Conservation (phyloP, 2,797 vertebrate genomes). For the Takifugu rubripes region DNA sequence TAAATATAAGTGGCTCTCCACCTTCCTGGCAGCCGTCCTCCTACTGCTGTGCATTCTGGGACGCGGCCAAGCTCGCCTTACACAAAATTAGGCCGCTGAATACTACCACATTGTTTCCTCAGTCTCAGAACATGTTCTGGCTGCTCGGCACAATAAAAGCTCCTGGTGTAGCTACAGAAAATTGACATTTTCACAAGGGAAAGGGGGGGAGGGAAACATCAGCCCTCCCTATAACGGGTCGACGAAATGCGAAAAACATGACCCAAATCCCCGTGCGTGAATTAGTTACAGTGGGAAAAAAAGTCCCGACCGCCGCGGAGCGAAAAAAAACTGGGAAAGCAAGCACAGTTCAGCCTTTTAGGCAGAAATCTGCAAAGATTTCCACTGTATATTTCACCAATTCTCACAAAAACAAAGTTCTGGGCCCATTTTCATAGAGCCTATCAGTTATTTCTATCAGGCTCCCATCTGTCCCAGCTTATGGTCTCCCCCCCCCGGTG, state of each 20-base stretch:
- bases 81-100: constrained; percentile 62
- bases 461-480: constrained; percentile 74
- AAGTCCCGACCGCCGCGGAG: constrained; percentile 21
- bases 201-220: constrained; percentile 23
- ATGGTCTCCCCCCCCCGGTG: constrained; percentile 30
- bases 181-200: constrained; percentile 49
- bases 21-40: constrained; percentile 54
- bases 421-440: constrained; percentile 53
- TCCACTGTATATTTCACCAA: constrained; percentile 53
- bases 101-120: constrained; percentile 68
- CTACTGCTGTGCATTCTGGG: constrained; percentile 58
- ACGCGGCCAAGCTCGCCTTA: constrained; percentile 48
- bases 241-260: constrained; percentile 50
- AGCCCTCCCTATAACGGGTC: constrained; percentile 29
- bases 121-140: constrained; percentile 62
- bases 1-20: constrained; percentile 37
- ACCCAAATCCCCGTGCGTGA: constrained; percentile 42
- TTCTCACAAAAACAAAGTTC: constrained; percentile 70
- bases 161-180: constrained; percentile 44
- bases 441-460: constrained; percentile 76
- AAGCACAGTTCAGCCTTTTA: too few relatives aligned
- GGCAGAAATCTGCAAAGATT: constrained; percentile 9
- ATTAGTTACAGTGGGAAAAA: constrained; percentile 24
- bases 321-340: background rate
- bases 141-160: constrained; percentile 35